Evolutionary conservation across 2,888 invertebrate species (phyloP), one percentile per base, ranked within the genome.

Genomic region (Drosophila neoperkinsi): DNA sequence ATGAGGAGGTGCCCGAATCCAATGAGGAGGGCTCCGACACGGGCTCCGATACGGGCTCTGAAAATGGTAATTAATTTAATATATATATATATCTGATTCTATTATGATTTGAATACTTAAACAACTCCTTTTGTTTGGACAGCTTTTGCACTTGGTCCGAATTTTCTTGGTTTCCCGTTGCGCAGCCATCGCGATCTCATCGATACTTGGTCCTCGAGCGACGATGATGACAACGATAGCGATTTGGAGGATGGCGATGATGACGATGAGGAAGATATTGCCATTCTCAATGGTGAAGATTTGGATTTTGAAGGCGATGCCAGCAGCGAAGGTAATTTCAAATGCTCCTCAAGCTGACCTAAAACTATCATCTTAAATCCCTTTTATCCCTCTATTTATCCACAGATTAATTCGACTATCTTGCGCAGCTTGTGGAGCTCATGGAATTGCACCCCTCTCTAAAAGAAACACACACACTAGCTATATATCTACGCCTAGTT

Each of bases 1-100:
- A 95, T 78, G 96, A 96, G 61, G 95, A 95, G 92, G 94, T 90
- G 94, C 95, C 94, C 63, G 94, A 73, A 70, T 83, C 90, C 78
- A 90, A 91, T 79, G 96, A 95, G 85, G 95, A 95, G 90, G 91
- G 91, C 67, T 92, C 93, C 51, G 93, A 93, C 51, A 91, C 91
- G 89, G 91, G 91, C 31, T 91, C 93, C 36, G 93, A 93, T 63
- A 91, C 91, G 74, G 93, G 92, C 82, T 92, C 92, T 56, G 92
- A 89, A 66, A 90, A 90, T 79, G 88, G 91, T 92, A 78, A 84
- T 85, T 72, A 7, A 16, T 18, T 18, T 28, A 18, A 16, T 36
- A 53, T 4, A 53, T 16, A 33, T 36, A 53, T 4, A 36, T 18
- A 34, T 30, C 28, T 36, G 1, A 5, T 13, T 9, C 16, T 25